Evolutionary conservation across 2,888 invertebrate genomes (phyloP), one percentile per base, ranked within the genome.

Genomic region (Lymantria monacha): DNA sequence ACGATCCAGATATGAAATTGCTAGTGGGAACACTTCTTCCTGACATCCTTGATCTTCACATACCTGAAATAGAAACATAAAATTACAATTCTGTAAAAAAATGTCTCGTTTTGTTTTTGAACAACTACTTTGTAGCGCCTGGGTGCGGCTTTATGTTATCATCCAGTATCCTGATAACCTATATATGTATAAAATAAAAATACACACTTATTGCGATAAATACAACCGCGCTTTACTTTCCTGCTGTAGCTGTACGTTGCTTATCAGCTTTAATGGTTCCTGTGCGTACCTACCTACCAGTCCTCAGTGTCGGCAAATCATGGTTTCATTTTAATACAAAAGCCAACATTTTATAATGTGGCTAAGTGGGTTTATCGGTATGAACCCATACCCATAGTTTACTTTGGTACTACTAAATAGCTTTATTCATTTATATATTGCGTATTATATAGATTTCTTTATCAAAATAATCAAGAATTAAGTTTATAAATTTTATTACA

Each of bases 41-140:
- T 98, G 97, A 80, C 97, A 96, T 72, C 95, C 94, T 81, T 97
- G 96, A 80, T 97, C 98, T 80, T 97, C 97, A 90, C 98, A 98
- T 68, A 99, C 97, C 98, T 98, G 93, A 44, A 87, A 91, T 43
- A 51, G 14, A 47, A 59, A 51, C 38, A 44, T 15, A 53, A 30
- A 37, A 49, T 67, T 60, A 61, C 48, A 56, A 57, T 62, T 53
- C 46, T 54, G 40, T 46, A 54, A 5, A 22, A 33, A 9, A 7
- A 33, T 33, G 1, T 10, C 10, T 44, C 10, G 53, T 52, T 53
- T 54, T 49, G 46, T 62, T 77, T 72, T 66, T 63, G 59, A 66
- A 74, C 76, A 80, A 61, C 30, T 30, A 36, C 47, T 43, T 56
- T 63, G 65, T 74, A 82, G 75, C 81, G 72, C 82, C 81, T 77